Evolutionary conservation across 1,140 invertebrate species (phyloP).

Genomic region (Sycobia sp.): DNA sequence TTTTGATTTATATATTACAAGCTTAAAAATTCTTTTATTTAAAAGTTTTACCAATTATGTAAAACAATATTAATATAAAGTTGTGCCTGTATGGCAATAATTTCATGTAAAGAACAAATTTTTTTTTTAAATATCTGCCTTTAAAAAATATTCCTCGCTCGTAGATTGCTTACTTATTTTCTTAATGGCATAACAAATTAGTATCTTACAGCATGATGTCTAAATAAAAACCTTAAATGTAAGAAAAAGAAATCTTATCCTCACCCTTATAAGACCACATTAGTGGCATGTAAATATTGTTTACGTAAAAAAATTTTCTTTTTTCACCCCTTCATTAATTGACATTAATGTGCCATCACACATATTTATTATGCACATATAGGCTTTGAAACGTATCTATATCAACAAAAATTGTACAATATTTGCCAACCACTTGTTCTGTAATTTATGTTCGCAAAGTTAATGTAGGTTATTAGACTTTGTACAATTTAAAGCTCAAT

Average conservation of each 20-base stretch:
- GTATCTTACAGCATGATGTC: slow-evolving; percentile 23
- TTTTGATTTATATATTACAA: no score
- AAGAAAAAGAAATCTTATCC: slow-evolving; percentile 8
- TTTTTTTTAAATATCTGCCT: slow-evolving; percentile 10
- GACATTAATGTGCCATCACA: slow-evolving; percentile 3
- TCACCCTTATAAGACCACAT: slow-evolving; percentile 12
- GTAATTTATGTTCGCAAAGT: not conserved
- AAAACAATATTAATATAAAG: no score
- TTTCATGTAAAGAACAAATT: not conserved
- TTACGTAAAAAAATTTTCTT: not conserved
- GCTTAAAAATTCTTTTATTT: no score
- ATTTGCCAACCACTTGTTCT: not conserved
- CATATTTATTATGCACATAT: slow-evolving; percentile 16
- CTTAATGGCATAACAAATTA: slow-evolving; percentile 19
- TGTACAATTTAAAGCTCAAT: not conserved
- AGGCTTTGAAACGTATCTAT: not conserved
- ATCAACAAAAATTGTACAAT: not conserved
- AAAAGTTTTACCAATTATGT: no score
- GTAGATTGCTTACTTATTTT: slow-evolving; percentile 25
- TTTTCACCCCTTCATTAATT: not conserved
- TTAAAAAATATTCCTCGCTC: slow-evolving; percentile 4
- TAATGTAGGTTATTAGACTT: not conserved
- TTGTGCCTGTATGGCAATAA: not conserved
- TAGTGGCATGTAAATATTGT: slow-evolving; percentile 10
- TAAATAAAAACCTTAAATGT: slow-evolving; percentile 20